These are phyloP conservation scores for Ascidia mentula DNA, from an alignment of 23 tunicate species.

Conservation along the genomic window DNA sequence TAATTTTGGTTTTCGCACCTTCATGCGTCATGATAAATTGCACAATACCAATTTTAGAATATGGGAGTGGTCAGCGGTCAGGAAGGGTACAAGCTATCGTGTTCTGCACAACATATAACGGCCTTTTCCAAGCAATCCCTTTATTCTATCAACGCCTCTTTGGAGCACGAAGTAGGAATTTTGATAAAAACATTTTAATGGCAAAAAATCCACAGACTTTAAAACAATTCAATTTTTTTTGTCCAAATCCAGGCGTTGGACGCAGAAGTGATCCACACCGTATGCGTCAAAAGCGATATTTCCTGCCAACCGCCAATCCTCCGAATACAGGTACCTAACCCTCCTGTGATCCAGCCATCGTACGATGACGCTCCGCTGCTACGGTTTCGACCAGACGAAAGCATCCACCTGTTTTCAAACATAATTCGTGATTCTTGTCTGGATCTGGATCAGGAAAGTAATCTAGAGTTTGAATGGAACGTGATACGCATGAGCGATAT, in stretches of 20 bases:
- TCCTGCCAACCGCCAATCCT: not conserved
- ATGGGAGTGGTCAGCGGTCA: too few relatives aligned
- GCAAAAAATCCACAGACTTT: too few relatives aligned
- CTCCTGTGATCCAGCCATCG: not conserved
- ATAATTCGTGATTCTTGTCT: not conserved
- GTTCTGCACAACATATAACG: too few relatives aligned
- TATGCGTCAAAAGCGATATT: not conserved
- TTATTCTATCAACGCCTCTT: not conserved
- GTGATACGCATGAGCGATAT: not conserved
- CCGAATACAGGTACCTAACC: not conserved
- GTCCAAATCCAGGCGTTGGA: not conserved
- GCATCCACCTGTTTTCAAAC: not conserved
- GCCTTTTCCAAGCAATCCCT: not conserved
- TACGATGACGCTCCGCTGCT: not conserved
- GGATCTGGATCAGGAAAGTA: not conserved
- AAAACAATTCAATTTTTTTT: too few relatives aligned
- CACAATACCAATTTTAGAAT: too few relatives aligned
- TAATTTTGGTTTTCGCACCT: too few relatives aligned
- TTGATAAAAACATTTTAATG: too few relatives aligned
- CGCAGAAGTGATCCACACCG: not conserved
- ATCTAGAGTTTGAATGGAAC: not conserved
- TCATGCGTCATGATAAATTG: too few relatives aligned
- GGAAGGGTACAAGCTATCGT: too few relatives aligned
- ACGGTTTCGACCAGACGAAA: not conserved
- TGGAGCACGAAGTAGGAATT: not conserved